phyloP scores from a whole-genome alignment of 2,888 invertebrate species.

The Syrphus vitripennis region DNA sequence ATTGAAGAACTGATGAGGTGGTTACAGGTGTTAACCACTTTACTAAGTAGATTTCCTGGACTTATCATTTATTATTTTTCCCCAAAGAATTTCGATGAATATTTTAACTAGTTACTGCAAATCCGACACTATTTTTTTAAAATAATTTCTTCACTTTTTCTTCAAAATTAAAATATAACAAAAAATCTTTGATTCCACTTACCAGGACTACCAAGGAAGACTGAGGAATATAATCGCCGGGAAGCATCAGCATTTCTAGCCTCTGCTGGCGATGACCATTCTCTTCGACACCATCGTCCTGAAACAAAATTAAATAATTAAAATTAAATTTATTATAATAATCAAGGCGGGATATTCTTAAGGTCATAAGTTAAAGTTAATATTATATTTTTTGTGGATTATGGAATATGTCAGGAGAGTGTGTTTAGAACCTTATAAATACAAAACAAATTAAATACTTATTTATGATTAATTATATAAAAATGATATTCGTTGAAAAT shows the following conservation, averaged over 20 bases:
- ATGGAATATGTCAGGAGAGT: constrained; percentile 50
- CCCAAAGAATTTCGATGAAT: no score
- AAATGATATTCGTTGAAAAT: constrained; percentile 11
- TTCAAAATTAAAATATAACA: no score
- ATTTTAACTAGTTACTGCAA: no score
- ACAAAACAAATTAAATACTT: no score
- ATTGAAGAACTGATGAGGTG: no score
- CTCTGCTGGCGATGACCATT: constrained; percentile 94
- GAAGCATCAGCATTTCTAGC: constrained; percentile 89
- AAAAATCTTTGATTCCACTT: constrained; percentile 77
- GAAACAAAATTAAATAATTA: constrained; percentile 77
- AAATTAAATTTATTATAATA: constrained; percentile 42
- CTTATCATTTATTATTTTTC: no score
- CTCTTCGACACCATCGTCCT: constrained; percentile 97
- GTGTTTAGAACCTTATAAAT: not conserved
- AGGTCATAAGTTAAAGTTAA: constrained; percentile 3
- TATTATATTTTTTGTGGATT: not conserved
- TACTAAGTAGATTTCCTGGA: no score
- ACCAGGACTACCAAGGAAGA: constrained; percentile 95
- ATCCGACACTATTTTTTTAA: no score
- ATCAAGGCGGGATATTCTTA: not conserved
- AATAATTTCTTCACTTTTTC: not conserved
- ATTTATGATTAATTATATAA: constrained; percentile 35
- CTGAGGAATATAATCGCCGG: constrained; percentile 94
- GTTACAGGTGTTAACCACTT: no score